Evolutionary conservation across 1,140 invertebrate species (phyloP), one percentile per base, ranked within the genome.

Genomic region (Ptiloglossa arizonensis): DNA sequence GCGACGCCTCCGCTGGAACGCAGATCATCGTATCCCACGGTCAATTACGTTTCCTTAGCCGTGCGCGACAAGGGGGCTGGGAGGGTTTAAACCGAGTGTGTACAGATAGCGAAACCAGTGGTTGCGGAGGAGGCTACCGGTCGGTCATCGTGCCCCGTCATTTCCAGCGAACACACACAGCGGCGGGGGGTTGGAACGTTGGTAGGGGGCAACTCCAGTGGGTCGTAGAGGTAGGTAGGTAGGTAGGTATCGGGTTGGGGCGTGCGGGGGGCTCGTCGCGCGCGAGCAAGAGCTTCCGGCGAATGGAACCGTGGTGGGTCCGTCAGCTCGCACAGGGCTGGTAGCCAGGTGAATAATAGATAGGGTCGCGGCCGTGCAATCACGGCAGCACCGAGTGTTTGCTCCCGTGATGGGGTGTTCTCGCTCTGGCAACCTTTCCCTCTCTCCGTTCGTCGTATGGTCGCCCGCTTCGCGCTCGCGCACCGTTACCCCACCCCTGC

Each of bases 321-420:
- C 27, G 27, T n/a, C 52, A n/a, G 73, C 57, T 64, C 71, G 78
- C 76, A 85, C 76, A 82, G 84, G 82, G 83, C 82, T 56, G 76
- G 82, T 62, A 80, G 81, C 71, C 72, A 77, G 69, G 74, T 92
- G 90, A 93, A 93, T 92, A 92, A 93, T 92, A 91, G 85, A 92
- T 91, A 86, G 89, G 87, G 86, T 89, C 87, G 91, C 83, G 88
- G 88, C 74, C 88, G 87, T 89, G 91, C 91, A 92, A 92, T 93
- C 90, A 91, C 90, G 83, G 79, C 85, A 80, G 46, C 77, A n/a
- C 80, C 80, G 88, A 87, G 88, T 92, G 91, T 92, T 92, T 92
- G 89, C 92, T 81, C 87, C 89, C 86, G 85, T 92, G 91, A 92
- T 92, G 87, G 90, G 85, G 86, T 68, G 54, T n/a, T 77, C 67